Percentiles rank a stretch among this genome's conserved stretches.
phyloP scores from a whole-genome alignment of 2,113 vertebrate genomes.

The Hippopotamus amphibius region DNA sequence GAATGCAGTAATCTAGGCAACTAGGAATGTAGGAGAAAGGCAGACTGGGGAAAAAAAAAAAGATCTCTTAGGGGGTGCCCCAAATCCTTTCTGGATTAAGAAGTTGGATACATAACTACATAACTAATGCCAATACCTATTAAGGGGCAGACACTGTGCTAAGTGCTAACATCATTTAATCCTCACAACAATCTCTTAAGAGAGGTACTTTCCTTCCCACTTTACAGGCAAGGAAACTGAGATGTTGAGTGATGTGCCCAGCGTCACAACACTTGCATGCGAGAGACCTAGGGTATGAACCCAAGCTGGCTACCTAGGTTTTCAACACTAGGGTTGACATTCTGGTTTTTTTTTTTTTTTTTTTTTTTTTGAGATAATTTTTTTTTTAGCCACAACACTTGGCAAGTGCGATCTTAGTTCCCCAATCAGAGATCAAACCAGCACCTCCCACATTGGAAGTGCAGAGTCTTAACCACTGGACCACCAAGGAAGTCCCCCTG shows the following conservation, averaged over 20 bases:
- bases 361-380: neutral
- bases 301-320: neutral
- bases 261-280: neutral
- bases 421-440: too few relatives aligned
- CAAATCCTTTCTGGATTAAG: neutral
- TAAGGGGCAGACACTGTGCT: neutral
- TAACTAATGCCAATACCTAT: neutral
- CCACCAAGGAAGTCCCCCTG: too few relatives aligned
- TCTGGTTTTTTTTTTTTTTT: neutral
- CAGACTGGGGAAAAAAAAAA: rapidly evolving
- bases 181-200: neutral
- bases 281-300: neutral
- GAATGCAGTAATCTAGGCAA: neutral
- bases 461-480: too few relatives aligned
- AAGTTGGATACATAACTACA: rapidly evolving
- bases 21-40: neutral
- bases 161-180: neutral
- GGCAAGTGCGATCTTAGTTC: too few relatives aligned
- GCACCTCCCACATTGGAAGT: too few relatives aligned
- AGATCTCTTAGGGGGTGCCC: rapidly evolving
- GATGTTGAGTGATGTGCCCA: neutral
- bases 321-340: neutral
- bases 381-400: neutral
- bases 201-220: neutral
- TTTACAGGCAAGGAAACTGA: slow-evolving; percentile 13